Conservation (phyloP, 2,888 invertebrate genomes). For the Xestobium rufovillosum region DNA sequence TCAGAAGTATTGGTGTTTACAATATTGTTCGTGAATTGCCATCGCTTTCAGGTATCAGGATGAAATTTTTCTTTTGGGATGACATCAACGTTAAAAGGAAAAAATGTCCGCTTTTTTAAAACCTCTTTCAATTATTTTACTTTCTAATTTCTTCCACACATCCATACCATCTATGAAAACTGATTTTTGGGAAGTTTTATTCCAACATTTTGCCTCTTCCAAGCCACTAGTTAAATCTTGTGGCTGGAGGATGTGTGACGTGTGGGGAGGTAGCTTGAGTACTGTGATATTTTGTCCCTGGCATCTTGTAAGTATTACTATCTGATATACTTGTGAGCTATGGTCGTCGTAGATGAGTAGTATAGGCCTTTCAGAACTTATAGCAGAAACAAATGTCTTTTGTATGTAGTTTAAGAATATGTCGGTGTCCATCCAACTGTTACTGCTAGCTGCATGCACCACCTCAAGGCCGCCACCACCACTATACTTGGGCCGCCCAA, state of each 20-base stretch:
- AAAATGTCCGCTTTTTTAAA: constrained; percentile 7
- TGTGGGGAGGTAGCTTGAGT: constrained; percentile 18
- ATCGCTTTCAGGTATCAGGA: too few species aligned
- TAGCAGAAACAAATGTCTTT: constrained; percentile 3
- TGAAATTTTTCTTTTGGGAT: constrained; percentile 3
- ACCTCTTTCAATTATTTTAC: constrained; percentile 3
- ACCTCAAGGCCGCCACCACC: constrained; percentile 6
- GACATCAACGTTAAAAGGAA: constrained; percentile 4
- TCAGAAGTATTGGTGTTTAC: background rate
- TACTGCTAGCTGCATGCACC: constrained; percentile 26
- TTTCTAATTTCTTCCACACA: constrained; percentile 4
- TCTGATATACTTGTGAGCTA: too few species aligned
- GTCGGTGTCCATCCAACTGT: constrained; percentile 23
- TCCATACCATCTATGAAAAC: constrained; percentile 6
- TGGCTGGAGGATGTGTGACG: constrained; percentile 16
- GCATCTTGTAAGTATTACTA: too few species aligned
- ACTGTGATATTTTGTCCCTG: constrained; percentile 9
- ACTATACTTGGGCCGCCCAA: too few species aligned
- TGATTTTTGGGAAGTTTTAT: constrained; percentile 4
- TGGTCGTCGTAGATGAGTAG: too few species aligned
- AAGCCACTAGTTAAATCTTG: constrained; percentile 16
- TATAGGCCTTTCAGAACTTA: constrained; percentile 19
- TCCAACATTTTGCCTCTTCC: constrained; percentile 7
- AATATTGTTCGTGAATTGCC: too few species aligned
- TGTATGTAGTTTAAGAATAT: constrained; percentile 3